Percentiles rank a stretch among this genome's conserved stretches.
Conservation (phyloP, 2,888 invertebrate genomes). For the Nebria salina region DNA sequence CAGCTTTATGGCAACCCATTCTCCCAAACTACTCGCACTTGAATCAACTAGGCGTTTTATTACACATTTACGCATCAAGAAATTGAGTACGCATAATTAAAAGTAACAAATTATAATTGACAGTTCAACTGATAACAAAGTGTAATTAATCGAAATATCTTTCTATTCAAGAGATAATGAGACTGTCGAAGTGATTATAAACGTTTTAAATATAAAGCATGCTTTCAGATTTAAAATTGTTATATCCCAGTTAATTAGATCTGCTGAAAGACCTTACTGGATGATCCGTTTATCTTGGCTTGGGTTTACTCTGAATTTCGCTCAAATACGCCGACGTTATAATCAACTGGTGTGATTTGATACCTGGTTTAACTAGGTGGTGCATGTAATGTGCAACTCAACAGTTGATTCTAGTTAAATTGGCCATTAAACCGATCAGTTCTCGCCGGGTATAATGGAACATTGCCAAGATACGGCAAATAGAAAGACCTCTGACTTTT, state of each 20-base stretch:
- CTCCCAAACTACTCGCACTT: not conserved
- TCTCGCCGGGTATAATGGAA: not conserved
- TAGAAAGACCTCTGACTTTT: not conserved
- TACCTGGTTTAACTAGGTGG: not conserved
- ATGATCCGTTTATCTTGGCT: not conserved
- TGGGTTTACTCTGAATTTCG: not conserved
- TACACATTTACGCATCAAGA: not conserved
- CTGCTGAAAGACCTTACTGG: not conserved
- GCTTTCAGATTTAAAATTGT: no score
- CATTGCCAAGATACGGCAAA: not conserved
- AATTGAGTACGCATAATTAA: no score
- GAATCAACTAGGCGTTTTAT: not conserved
- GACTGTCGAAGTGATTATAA: no score
- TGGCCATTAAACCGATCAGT: not conserved
- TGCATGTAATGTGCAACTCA: not conserved
- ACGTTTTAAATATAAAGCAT: no score
- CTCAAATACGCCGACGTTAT: not conserved
- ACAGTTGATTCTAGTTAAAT: slow-evolving; percentile 1
- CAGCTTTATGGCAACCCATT: not conserved
- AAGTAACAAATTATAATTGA: no score
- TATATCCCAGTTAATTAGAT: not conserved
- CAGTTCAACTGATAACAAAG: no score
- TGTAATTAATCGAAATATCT: no score
- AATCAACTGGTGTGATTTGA: not conserved
- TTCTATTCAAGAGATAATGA: no score